Evolutionary conservation across 2,113 vertebrate species (phyloP).

Genomic region (Chamaea fasciata): DNA sequence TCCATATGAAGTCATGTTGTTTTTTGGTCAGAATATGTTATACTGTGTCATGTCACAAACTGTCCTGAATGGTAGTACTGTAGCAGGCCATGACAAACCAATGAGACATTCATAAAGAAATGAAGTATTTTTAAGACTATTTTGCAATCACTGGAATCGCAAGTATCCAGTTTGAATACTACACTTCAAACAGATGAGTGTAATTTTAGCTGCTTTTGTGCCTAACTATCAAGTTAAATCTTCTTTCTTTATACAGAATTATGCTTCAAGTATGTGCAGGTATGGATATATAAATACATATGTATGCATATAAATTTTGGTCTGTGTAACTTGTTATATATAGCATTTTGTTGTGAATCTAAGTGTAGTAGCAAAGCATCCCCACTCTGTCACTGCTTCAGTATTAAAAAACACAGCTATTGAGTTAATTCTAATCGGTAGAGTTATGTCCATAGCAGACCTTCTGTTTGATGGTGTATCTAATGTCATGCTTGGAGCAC

Average conservation of each 20-base stretch:
- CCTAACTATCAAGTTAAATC: neutral
- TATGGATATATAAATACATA: neutral
- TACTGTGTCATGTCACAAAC: neutral
- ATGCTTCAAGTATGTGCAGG: neutral
- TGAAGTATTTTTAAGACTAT: constrained; percentile 36
- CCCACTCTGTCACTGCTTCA: neutral
- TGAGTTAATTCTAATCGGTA: neutral
- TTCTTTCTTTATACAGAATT: neutral
- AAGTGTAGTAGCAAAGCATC: neutral
- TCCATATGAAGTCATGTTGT: neutral
- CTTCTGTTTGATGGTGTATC: neutral
- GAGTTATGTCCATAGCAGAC: neutral
- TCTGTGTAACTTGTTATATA: neutral
- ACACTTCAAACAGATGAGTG: neutral
- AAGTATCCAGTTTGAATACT: neutral
- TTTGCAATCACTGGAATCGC: neutral
- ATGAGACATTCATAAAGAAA: constrained; percentile 7
- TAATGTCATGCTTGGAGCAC: neutral
- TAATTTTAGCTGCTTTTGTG: neutral
- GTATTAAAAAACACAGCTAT: neutral
- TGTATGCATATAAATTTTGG: neutral
- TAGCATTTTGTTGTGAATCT: neutral
- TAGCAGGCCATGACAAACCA: constrained; percentile 19
- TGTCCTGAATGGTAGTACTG: neutral
- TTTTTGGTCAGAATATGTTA: constrained; percentile 15